These are phyloP conservation scores for Cygnus atratus DNA, from an alignment of 2,113 vertebrate genomes.

Conservation along the genomic window DNA sequence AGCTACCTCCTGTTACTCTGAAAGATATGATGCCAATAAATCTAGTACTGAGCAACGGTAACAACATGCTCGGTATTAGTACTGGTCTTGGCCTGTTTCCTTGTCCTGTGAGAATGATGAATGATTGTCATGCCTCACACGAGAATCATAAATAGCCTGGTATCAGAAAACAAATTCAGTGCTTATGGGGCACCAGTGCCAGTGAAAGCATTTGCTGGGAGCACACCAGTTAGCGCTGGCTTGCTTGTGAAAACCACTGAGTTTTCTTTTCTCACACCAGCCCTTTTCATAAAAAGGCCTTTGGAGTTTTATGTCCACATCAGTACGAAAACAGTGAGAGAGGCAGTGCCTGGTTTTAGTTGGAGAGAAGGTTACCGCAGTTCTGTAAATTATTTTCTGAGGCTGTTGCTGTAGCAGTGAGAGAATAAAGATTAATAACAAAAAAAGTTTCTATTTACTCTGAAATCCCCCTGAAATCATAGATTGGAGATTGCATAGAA, in stretches of 20 bases:
- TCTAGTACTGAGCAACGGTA: slow-evolving; percentile 27
- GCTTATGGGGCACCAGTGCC: slow-evolving; percentile 46
- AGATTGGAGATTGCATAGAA: not conserved
- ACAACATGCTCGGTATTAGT: not conserved
- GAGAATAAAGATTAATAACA: not conserved
- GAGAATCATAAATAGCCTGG: slow-evolving; percentile 54
- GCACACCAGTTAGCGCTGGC: not conserved
- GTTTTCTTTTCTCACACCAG: slow-evolving; percentile 24
- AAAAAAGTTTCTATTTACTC: not conserved
- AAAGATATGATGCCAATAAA: slow-evolving; percentile 60
- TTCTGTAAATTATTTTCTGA: not conserved
- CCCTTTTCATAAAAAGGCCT: slow-evolving; percentile 26
- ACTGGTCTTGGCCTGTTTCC: slow-evolving; percentile 41
- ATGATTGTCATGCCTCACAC: slow-evolving; percentile 23
- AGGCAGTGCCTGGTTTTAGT: not conserved
- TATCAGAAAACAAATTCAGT: slow-evolving; percentile 38
- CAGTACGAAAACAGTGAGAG: not conserved
- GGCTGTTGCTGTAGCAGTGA: not conserved
- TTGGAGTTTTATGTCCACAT: slow-evolving; percentile 27
- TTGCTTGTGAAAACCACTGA: slow-evolving; percentile 16
- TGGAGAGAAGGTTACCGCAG: not conserved
- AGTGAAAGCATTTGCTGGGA: slow-evolving; percentile 25
- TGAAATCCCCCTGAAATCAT: not conserved
- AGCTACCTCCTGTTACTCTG: slow-evolving; percentile 52
- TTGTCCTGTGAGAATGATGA: slow-evolving; percentile 50